Conservation (phyloP, 2,888 invertebrate species). For the Creontiades dilutus region DNA sequence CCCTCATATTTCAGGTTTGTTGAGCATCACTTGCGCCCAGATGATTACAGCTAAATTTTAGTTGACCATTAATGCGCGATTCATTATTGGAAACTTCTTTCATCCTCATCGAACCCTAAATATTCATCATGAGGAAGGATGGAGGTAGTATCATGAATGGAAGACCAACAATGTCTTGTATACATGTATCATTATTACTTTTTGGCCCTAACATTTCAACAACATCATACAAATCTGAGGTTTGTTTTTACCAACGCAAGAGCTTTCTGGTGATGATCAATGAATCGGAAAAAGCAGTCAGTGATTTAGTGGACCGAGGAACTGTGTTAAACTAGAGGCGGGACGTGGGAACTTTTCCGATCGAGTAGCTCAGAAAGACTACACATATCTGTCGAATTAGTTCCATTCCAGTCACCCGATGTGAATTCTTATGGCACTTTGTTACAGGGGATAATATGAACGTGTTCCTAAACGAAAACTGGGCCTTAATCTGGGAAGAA, state of each 20-base stretch:
- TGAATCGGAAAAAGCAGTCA: not conserved
- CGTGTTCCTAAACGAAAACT: conserved; percentile 58
- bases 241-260: not conserved
- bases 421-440: not conserved
- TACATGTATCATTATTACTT: no score
- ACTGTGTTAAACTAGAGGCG: not conserved
- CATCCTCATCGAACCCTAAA: no score
- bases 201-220: no score
- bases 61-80: no score
- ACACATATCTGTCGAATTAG: not conserved
- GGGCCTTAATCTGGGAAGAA: conserved; percentile 60
- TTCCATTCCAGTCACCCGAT: not conserved
- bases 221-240: not conserved
- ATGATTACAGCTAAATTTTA: no score
- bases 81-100: no score
- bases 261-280: not conserved
- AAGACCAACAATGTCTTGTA: no score
- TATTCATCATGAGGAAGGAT: no score
- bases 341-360: not conserved
- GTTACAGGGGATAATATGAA: conserved; percentile 63
- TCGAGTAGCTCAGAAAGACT: not conserved
- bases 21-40: no score
- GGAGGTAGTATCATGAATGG: no score
- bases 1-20: no score
- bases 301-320: not conserved